Percentiles rank a stretch among this genome's conserved stretches.
Conservation (phyloP, 2,888 invertebrate genomes). For the Synanthedon tipuliformis region DNA sequence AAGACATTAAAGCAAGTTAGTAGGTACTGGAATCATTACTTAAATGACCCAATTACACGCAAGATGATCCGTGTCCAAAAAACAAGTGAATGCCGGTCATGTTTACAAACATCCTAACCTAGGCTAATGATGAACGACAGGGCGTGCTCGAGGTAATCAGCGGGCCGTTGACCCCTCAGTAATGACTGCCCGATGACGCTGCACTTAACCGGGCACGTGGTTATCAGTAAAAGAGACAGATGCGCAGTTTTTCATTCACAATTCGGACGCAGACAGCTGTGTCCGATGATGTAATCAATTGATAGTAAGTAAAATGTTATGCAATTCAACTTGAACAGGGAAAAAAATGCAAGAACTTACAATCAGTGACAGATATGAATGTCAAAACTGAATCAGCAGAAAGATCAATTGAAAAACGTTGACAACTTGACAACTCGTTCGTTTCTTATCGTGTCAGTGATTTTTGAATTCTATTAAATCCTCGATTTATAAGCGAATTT, state of each 20-base stretch:
- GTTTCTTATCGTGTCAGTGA: too few species aligned
- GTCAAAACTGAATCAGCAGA: too few species aligned
- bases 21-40: neutral
- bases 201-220: conserved; percentile 54
- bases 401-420: too few species aligned
- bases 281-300: too few species aligned
- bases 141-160: conserved; percentile 63
- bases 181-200: conserved; percentile 68
- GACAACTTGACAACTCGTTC: too few species aligned
- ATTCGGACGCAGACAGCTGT: conserved; percentile 1
- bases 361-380: neutral
- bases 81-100: conserved; percentile 49
- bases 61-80: conserved; percentile 28
- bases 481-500: too few species aligned
- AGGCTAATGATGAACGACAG: conserved; percentile 69
- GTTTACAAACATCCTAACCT: conserved; percentile 71
- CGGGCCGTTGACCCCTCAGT: conserved; percentile 60
- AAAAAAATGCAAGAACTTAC: conserved; percentile 1
- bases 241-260: conserved; percentile 20
- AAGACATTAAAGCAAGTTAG: too few species aligned
- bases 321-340: neutral
- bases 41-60: conserved; percentile 37
- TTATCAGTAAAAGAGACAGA: conserved; percentile 25
- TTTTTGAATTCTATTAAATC: too few species aligned
- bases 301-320: too few species aligned